Percentiles rank a stretch among this genome's conserved stretches.
Evolutionary conservation across 2,797 vertebrate species (phyloP).

Genomic region (Kryptopterus vitreolus): DNA sequence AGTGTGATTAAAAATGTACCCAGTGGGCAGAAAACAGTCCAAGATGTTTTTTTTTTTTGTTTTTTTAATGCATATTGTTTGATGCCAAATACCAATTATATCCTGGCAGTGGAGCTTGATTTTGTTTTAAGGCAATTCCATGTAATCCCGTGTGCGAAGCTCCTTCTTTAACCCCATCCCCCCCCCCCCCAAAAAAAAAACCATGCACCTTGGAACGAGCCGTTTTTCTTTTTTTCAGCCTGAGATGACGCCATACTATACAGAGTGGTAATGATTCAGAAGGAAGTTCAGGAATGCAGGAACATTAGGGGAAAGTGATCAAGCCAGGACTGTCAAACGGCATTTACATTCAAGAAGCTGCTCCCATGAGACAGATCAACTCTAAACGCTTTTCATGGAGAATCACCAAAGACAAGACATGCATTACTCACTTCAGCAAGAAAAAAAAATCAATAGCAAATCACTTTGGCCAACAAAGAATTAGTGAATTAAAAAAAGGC

Average conservation of each 20-base stretch:
- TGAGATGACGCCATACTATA: neutral
- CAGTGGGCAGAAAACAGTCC: neutral
- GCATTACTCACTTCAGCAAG: conserved; percentile 28
- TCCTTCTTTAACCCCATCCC: neutral
- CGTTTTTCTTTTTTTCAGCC: neutral
- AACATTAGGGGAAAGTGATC: conserved; percentile 7
- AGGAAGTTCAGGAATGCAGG: conserved; percentile 2
- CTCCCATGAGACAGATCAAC: conserved; percentile 34
- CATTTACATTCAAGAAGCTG: conserved; percentile 27
- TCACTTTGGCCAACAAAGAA: conserved; percentile 39
- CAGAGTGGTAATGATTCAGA: neutral
- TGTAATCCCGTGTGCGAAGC: neutral
- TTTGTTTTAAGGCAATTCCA: neutral
- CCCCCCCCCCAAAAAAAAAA: neutral
- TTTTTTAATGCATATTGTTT: neutral
- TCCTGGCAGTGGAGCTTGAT: neutral
- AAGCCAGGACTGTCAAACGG: neutral
- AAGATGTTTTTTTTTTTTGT: neutral
- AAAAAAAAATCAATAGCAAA: conserved; percentile 40
- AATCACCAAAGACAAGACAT: conserved; percentile 1
- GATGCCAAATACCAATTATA: conserved; percentile 3
- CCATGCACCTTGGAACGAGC: neutral
- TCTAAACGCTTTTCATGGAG: conserved; percentile 4
- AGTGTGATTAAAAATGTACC: neutral
- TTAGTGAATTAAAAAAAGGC: neutral